These are phyloP conservation scores for Tyrannus savana DNA, from an alignment of 2,113 vertebrate genomes.

Conservation along the genomic window DNA sequence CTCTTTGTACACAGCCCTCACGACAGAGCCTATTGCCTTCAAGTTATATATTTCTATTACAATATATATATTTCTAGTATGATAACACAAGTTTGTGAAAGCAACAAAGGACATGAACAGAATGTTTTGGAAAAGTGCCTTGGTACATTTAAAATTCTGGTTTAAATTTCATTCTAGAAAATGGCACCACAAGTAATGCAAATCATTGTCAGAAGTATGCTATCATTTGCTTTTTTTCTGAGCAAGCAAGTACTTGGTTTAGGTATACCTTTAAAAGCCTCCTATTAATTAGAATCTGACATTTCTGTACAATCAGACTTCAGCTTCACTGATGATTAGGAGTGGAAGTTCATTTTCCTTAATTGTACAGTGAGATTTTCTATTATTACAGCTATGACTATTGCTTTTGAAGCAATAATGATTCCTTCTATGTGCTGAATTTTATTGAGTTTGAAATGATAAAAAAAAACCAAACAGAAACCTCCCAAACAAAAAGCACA, in stretches of 20 bases:
- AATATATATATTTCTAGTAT: too few species aligned
- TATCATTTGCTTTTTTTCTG: neutral
- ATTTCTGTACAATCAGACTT: neutral
- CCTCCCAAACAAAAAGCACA: neutral
- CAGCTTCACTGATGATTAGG: neutral
- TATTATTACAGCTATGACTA: neutral
- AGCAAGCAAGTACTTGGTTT: neutral
- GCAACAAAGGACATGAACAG: neutral
- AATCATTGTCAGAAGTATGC: neutral
- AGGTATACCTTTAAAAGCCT: neutral
- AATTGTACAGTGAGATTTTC: neutral
- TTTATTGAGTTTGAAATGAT: neutral
- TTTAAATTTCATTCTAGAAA: neutral
- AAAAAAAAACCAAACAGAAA: neutral
- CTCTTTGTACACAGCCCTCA: neutral
- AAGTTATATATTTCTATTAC: rapidly evolving
- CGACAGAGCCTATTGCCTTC: neutral
- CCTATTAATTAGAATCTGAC: neutral
- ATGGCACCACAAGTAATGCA: neutral
- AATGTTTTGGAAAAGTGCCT: neutral
- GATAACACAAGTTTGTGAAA: neutral
- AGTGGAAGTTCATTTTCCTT: neutral
- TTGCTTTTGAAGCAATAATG: neutral
- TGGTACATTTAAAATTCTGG: neutral
- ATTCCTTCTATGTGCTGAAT: neutral